Evolutionary conservation across 1,140 invertebrate genomes (phyloP).

Genomic region (Magallana gigas): DNA sequence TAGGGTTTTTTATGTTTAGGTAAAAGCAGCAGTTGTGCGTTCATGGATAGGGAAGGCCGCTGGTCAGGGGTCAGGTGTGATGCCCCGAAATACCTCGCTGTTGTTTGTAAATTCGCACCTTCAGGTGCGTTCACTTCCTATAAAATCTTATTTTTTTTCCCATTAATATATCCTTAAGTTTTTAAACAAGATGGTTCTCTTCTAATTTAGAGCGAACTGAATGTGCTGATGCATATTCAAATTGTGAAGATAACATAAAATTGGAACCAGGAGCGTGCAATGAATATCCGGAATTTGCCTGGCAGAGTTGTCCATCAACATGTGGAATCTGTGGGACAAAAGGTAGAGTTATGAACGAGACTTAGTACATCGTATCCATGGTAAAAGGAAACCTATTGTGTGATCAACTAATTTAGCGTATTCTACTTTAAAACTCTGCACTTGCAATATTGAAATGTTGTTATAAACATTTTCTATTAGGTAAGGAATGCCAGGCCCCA

Average conservation of each 20-base stretch:
- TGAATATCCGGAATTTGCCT: slow-evolving; percentile 41
- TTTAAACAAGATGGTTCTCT: no score
- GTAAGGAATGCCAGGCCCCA: not conserved
- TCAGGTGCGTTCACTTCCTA: slow-evolving; percentile 28
- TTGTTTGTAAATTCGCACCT: slow-evolving; percentile 47
- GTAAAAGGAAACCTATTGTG: no score
- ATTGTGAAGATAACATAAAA: slow-evolving; percentile 42
- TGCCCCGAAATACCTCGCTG: slow-evolving; percentile 21
- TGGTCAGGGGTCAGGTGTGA: slow-evolving; percentile 44
- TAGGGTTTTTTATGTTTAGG: not conserved
- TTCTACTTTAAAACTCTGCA: no score
- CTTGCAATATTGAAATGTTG: no score
- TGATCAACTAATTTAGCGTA: no score
- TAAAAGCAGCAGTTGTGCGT: slow-evolving; percentile 39
- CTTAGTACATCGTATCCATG: no score
- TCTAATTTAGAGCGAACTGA: slow-evolving; percentile 9
- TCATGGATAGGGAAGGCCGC: slow-evolving; percentile 25
- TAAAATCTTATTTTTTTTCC: not conserved
- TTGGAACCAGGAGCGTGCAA: slow-evolving; percentile 45
- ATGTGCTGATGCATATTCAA: slow-evolving; percentile 43
- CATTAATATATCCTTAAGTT: not conserved
- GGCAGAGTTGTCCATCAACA: slow-evolving; percentile 44
- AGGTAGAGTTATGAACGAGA: not conserved
- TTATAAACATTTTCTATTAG: not conserved
- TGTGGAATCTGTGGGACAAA: slow-evolving; percentile 22